phyloP scores from a whole-genome alignment of 2,797 vertebrate genomes.

The Phylloscopus collybita region DNA sequence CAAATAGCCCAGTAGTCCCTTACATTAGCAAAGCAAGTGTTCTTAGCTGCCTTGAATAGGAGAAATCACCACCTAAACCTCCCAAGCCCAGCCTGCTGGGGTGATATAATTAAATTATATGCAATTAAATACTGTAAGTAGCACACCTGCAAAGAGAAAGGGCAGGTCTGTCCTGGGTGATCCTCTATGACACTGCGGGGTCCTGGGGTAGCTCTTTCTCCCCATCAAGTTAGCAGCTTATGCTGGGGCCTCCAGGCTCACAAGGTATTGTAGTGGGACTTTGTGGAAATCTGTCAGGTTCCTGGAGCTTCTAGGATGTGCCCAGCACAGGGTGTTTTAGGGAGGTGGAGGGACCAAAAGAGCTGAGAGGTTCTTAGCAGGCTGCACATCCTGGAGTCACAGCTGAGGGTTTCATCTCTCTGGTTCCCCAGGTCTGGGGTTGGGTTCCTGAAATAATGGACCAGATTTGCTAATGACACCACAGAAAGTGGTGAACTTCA shows the following conservation, averaged over 20 bases:
- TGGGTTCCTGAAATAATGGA: neutral
- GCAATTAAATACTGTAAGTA: neutral
- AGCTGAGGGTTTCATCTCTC: neutral
- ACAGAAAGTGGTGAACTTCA: neutral
- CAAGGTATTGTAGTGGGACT: rapidly evolving
- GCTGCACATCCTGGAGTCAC: neutral
- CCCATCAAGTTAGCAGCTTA: neutral
- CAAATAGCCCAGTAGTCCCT: neutral
- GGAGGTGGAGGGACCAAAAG: neutral
- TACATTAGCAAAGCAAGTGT: neutral
- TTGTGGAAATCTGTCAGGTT: neutral
- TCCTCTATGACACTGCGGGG: neutral
- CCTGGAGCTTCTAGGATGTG: neutral
- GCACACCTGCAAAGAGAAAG: neutral
- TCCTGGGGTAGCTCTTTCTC: neutral
- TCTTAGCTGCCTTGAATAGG: neutral
- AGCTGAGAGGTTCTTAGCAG: neutral
- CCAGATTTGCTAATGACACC: neutral
- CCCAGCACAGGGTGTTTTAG: neutral
- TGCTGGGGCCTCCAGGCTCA: neutral
- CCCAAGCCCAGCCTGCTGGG: neutral
- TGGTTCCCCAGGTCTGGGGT: neutral
- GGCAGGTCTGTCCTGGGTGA: neutral
- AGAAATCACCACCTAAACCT: neutral
- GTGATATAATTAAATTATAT: neutral